Conservation (phyloP, 30 jellyfish, hydroid and myxozoan species). For the Haliclystus octoradiatus region DNA sequence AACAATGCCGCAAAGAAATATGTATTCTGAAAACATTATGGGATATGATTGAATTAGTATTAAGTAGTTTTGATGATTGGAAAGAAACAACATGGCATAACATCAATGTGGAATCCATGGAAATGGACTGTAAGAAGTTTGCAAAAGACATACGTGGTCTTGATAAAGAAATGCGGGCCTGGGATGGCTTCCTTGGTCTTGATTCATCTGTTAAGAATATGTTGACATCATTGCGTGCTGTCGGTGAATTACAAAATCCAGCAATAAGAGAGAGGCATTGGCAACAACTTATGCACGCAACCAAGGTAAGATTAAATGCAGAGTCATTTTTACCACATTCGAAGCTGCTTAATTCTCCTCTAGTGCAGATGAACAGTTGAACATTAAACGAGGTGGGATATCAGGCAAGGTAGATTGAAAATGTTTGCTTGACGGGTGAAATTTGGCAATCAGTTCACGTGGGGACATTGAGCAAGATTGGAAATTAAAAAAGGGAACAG, state of each 20-base stretch:
- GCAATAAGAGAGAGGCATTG: conserved; percentile 98
- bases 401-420: too few species aligned
- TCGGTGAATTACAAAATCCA: conserved; percentile 92
- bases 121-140: conserved; percentile 92
- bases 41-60: conserved; percentile 84
- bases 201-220: conserved; percentile 86
- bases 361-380: too few species aligned
- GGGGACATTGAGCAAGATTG: too few species aligned
- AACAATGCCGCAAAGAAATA: conserved; percentile 88
- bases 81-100: conserved; percentile 80
- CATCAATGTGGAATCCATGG: conserved; percentile 91
- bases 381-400: too few species aligned
- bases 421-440: too few species aligned
- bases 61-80: conserved; percentile 86
- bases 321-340: too few species aligned
- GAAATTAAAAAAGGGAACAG: too few species aligned
- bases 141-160: conserved; percentile 88
- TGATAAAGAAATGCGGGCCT: conserved; percentile 96
- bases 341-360: too few species aligned
- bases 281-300: conserved; percentile 97
- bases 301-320: conserved; percentile 91
- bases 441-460: too few species aligned
- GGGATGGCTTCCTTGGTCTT: conserved; percentile 97
- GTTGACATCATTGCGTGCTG: conserved; percentile 91
- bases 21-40: conserved; percentile 71